phyloP scores from a whole-genome alignment of 2,888 invertebrate species.

The Leucophenga montana region DNA sequence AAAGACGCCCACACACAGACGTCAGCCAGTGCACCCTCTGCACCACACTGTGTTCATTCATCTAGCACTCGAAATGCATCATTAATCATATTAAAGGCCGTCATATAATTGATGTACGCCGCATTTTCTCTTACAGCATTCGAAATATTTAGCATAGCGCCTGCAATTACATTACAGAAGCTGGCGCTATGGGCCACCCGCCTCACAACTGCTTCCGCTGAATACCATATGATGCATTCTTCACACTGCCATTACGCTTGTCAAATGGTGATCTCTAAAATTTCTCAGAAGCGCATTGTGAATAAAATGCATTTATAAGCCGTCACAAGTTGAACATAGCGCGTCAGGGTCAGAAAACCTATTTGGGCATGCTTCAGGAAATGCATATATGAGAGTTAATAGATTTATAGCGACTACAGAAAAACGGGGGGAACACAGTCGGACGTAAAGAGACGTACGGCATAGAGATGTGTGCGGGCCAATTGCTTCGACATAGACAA shows the following conservation, averaged over 20 bases:
- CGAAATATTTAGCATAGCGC: conserved; percentile 26
- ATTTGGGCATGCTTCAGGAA: conserved; percentile 40
- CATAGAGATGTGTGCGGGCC: conserved; percentile 13
- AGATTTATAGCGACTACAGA: too few species aligned
- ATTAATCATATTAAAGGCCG: conserved; percentile 21
- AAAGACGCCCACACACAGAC: conserved; percentile 4
- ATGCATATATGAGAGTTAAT: conserved; percentile 4
- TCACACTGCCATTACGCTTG: conserved; percentile 35
- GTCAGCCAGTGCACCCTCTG: background rate
- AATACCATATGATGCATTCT: conserved; percentile 6
- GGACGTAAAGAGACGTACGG: conserved; percentile 20
- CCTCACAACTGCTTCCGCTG: conserved; percentile 28
- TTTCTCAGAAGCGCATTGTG: conserved; percentile 47
- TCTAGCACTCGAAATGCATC: background rate
- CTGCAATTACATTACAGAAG: conserved; percentile 22
- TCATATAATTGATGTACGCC: conserved; percentile 10
- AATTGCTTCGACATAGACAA: conserved; percentile 12
- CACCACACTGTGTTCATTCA: conserved; percentile 1
- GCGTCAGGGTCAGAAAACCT: conserved; percentile 64
- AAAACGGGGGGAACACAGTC: conserved; percentile 53
- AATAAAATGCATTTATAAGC: conserved; percentile 25
- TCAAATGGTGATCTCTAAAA: background rate
- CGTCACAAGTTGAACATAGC: conserved; percentile 37
- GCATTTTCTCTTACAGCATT: background rate
- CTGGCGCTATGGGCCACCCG: background rate